Evolutionary conservation across 1,140 invertebrate species (phyloP), one percentile per base, ranked within the genome.

Genomic region (Antheraea mylitta): DNA sequence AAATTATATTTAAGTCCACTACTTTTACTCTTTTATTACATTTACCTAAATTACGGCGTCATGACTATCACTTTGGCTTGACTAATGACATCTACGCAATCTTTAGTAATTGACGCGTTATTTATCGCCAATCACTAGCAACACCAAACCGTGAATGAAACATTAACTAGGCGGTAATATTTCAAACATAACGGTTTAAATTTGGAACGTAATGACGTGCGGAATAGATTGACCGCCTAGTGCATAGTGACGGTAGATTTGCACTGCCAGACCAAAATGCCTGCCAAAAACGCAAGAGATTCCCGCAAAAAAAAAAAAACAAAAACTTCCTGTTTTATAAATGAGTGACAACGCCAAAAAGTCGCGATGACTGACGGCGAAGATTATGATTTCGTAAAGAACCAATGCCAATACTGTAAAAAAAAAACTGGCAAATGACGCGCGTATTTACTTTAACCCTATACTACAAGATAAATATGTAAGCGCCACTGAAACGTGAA

Each of bases 381-480:
- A 82, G 70, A 62, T 80, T 72, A 76, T 73, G 71, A 69, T 75
- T 80, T 82, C 72, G 82, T 80, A 69, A 77, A 67, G 79, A 83
- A 74, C 82, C 78, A 87, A 86, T 77, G 84, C 38, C 73, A 86
- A 83, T 83, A 77, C 86, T 80, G 11, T 16, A 83, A 85, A 87
- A 78, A 78, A 76, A 78, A 48, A 76, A 72, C 87, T 90, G 87
- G 89, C 87, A 89, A 85, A 71, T 76, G 76, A 64, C 67, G 48
- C 76, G 68, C 72, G 67, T 75, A 77, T 1, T 53, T 53, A 53
- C 45, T 42, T 7, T 42, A 11, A 42, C 0, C 11, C 80, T 76
- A 77, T 83, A 79, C 83, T 79, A 77, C 72, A 73, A 66, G 73
- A 68, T 76, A 68, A 75, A 78, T n/a, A n/a, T 70, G 67, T 72